phyloP scores from a whole-genome alignment of 1,140 invertebrate species.

The Proctacanthus coquilletti region DNA sequence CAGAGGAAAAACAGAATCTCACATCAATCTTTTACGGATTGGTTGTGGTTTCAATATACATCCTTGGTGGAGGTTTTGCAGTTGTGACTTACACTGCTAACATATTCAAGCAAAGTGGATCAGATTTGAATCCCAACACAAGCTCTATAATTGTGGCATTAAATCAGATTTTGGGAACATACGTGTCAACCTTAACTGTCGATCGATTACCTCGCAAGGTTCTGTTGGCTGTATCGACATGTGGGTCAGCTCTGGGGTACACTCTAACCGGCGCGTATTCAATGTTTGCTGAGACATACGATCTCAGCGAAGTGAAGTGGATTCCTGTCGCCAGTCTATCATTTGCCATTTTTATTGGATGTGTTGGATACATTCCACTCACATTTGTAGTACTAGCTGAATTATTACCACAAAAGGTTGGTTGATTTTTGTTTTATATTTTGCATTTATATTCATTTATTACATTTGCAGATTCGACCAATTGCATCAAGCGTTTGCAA shows the following conservation, averaged over 20 bases:
- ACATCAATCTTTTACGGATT: conserved; percentile 16
- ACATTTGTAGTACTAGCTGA: conserved; percentile 21
- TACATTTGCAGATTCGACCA: conserved; percentile 20
- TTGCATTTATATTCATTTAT: neutral
- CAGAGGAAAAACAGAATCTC: conserved; percentile 15
- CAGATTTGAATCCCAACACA: conserved; percentile 33
- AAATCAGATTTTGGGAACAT: conserved; percentile 33
- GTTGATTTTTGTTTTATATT: neutral
- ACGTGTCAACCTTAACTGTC: conserved; percentile 14
- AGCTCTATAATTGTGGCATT: conserved; percentile 35
- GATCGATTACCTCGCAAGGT: conserved; percentile 18
- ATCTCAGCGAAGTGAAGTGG: conserved; percentile 16
- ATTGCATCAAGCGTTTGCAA: conserved; percentile 15
- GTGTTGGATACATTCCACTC: conserved; percentile 19
- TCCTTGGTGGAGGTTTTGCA: conserved; percentile 18
- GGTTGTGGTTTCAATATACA: conserved; percentile 17
- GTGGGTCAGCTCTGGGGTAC: conserved; percentile 13
- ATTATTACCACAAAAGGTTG: conserved; percentile 20
- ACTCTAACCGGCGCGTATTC: conserved; percentile 12
- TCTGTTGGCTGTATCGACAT: conserved; percentile 13
- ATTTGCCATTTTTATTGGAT: conserved; percentile 17
- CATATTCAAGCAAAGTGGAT: conserved; percentile 48
- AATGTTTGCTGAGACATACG: conserved; percentile 10
- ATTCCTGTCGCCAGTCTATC: conserved; percentile 19
- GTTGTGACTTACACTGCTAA: conserved; percentile 24